A percentile compares a stretch with the other conserved stretches of the same genome.
phyloP scores from a whole-genome alignment of 2,113 vertebrate genomes.

The Vicugna pacos region DNA sequence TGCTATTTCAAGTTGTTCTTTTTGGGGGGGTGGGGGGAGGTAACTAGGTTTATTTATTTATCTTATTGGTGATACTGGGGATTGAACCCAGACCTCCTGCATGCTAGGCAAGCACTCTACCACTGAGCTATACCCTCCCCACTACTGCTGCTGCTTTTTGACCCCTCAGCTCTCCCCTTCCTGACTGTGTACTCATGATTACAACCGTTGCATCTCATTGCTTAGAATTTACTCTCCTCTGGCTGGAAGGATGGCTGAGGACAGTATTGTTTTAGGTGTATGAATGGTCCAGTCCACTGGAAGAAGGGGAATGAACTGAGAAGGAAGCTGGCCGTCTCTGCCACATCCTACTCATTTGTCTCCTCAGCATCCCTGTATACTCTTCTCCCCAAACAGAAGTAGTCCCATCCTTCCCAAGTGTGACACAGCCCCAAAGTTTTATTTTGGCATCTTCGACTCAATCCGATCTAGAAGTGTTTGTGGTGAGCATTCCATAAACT shows the following conservation, averaged over 20 bases:
- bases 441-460: not conserved
- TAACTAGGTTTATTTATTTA: too few relatives aligned
- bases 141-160: not conserved
- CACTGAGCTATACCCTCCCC: too few relatives aligned
- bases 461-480: not conserved
- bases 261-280: not conserved
- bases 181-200: not conserved
- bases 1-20: not conserved
- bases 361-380: not conserved
- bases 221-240: not conserved
- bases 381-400: not conserved
- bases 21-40: too few relatives aligned
- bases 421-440: not conserved
- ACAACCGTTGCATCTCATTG: not conserved
- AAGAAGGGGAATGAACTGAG: not conserved
- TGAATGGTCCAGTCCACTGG: not conserved
- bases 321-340: not conserved
- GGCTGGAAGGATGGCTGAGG: not conserved
- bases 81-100: too few relatives aligned
- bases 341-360: not conserved
- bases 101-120: too few relatives aligned
- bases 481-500: not conserved
- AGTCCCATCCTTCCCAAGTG: not conserved
- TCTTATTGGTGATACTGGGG: too few relatives aligned
- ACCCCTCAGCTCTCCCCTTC: not conserved